A percentile compares a stretch with the other conserved stretches of the same genome.
phyloP scores from a whole-genome alignment of 1,140 invertebrate species.

The Thaumetopoea pityocampa region DNA sequence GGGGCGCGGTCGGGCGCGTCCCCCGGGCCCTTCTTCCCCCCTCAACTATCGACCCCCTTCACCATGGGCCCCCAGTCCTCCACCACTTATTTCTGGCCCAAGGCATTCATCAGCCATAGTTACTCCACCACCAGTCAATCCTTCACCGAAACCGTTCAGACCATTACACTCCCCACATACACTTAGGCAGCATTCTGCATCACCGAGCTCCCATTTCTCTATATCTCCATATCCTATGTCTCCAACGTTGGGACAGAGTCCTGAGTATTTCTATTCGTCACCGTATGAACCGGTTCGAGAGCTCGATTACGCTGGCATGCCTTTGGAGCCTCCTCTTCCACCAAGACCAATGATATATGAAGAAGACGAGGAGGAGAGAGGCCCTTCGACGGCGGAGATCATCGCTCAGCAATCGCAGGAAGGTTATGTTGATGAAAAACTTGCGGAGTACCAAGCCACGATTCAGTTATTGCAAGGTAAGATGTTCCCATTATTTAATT shows the following conservation, averaged over 20 bases:
- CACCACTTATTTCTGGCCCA: conserved; percentile 78
- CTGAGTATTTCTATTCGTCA: conserved; percentile 80
- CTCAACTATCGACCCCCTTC: conserved; percentile 79
- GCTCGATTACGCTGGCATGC: conserved; percentile 81
- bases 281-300: conserved; percentile 76
- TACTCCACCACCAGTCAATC: conserved; percentile 67
- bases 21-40: conserved; percentile 68
- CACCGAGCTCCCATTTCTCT: conserved; percentile 68
- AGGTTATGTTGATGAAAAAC: conserved; percentile 92
- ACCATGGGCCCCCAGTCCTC: conserved; percentile 79
- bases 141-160: conserved; percentile 69
- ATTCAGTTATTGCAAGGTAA: conserved; percentile 93
- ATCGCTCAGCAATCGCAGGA: conserved; percentile 95
- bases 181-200: conserved; percentile 62
- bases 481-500: conserved; percentile 27
- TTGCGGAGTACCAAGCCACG: conserved; percentile 94
- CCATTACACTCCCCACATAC: conserved; percentile 72
- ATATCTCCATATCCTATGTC: conserved; percentile 72
- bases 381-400: conserved; percentile 91
- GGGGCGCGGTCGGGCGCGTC: conserved; percentile 72
- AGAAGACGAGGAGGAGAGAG: conserved; percentile 82
- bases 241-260: conserved; percentile 77
- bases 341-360: conserved; percentile 76
- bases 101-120: conserved; percentile 69
- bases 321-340: conserved; percentile 81